phyloP scores from a whole-genome alignment of 2,888 invertebrate species.

The Eilema griseolum region DNA sequence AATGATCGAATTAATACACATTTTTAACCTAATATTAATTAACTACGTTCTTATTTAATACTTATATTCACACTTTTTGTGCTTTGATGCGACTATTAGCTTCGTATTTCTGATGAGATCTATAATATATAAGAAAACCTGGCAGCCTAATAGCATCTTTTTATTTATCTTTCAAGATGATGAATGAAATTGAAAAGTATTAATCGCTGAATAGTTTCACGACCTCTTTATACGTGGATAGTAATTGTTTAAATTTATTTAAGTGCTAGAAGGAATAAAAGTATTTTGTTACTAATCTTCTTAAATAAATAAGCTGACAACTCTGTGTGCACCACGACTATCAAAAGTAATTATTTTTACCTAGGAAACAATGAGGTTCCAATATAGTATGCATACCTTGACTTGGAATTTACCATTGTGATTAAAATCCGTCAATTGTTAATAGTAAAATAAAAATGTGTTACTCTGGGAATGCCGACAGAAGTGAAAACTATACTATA shows the following conservation, averaged over 20 bases:
- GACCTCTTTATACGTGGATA: no score
- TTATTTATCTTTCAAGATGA: background rate
- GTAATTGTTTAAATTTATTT: no score
- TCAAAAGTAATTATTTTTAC: background rate
- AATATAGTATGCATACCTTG: background rate
- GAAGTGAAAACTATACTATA: no score
- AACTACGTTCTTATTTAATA: background rate
- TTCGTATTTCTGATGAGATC: background rate
- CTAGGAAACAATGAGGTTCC: background rate
- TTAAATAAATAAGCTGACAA: background rate
- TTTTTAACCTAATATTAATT: no score
- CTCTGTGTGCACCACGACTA: background rate
- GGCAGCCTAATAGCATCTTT: background rate
- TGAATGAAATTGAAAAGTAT: no score
- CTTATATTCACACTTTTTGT: constrained; percentile 23
- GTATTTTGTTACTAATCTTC: no score
- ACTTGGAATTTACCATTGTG: background rate
- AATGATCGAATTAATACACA: background rate
- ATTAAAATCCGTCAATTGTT: no score
- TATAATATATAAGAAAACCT: background rate
- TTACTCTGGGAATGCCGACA: no score
- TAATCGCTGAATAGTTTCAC: no score
- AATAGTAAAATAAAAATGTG: no score
- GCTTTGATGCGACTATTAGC: constrained; percentile 21
- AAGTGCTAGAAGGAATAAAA: no score